Base-by-base conservation (phyloP, 2,888 invertebrate genomes). In the Sussaba pulchella region DNA sequence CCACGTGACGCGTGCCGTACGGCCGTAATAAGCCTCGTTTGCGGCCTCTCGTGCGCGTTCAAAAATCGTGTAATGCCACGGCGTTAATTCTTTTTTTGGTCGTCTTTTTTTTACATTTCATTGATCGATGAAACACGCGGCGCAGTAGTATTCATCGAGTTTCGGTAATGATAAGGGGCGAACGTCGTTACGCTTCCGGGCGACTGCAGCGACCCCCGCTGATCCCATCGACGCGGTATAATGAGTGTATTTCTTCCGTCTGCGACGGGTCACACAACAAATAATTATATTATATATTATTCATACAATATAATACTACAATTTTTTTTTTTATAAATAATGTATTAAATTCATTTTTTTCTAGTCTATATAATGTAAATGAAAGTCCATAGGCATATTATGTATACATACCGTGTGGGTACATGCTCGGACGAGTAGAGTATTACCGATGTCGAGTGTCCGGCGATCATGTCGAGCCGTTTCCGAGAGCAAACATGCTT, bases 1-100 rank as follows among this genome's bases (percentile, higher is more conserved):
- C 74, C 47, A 41, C 41, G 41, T 50, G 67, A 69, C 67, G 43
- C 59, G 61, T 61, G 67, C 52, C 63, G 39, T 52, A 63, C 52
- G 74, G n/a, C n/a, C 75, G 21, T 36, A 24, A n/a, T 47, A 26
- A n/a, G 21, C 47, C 39, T 24, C 47, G 21, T 52, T 2, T 72
- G 47, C 36, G 50, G 47, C 39, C 36, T 52, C 63, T 54, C 52
- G 10, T 5, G 31, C 21, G 14, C 36, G n/a, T 19, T 19, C 24
- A 5, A 12, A 14, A n/a, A 12, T 12, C 17, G 24, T 41, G 67
- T 54, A 69, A 69, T 54, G 19, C 14, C 39, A 41, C 24, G 41
- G 52, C 67, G 24, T 69, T 52, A 24, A 52, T 54, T 41, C n/a
- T n/a, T n/a, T n/a, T n/a, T n/a, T n/a, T n/a, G n/a, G n/a, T n/a